Conservation (phyloP, 2,888 invertebrate species). For the Xanthorhoe designata region DNA sequence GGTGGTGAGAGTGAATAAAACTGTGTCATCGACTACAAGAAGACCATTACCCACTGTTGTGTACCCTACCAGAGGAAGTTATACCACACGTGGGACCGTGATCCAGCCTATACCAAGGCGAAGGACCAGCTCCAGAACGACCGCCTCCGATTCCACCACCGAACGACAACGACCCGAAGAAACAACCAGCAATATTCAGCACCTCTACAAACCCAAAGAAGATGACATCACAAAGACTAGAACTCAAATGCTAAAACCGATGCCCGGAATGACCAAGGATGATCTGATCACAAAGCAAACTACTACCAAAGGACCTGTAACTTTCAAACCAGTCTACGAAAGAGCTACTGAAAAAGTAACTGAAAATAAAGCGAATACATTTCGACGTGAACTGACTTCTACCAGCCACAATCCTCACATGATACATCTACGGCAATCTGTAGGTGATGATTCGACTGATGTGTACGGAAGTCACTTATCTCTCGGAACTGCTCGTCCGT, state of each 20-base stretch:
- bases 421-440: conserved; percentile 84
- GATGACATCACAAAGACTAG: conserved; percentile 65
- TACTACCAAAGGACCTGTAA: conserved; percentile 69
- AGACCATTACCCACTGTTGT: conserved; percentile 79
- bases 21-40: conserved; percentile 83
- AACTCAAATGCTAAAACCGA: conserved; percentile 72
- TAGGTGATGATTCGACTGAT: conserved; percentile 88
- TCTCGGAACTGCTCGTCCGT: conserved; percentile 87
- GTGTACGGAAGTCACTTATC: conserved; percentile 89
- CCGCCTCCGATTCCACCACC: conserved; percentile 62
- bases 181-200: conserved; percentile 68
- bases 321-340: conserved; percentile 84
- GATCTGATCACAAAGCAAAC: conserved; percentile 75
- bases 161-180: conserved; percentile 64
- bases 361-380: conserved; percentile 82
- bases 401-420: conserved; percentile 85
- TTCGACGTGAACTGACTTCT: conserved; percentile 87
- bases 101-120: conserved; percentile 88
- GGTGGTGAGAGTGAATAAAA: conserved; percentile 80
- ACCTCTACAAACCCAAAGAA: conserved; percentile 67
- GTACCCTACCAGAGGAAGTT: conserved; percentile 82
- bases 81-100: conserved; percentile 85
- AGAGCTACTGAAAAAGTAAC: conserved; percentile 75
- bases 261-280: conserved; percentile 63
- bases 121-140: conserved; percentile 70